Percentiles rank a stretch among this genome's conserved stretches.
Evolutionary conservation across 2,888 invertebrate species (phyloP).

Genomic region (Catonia carolina): DNA sequence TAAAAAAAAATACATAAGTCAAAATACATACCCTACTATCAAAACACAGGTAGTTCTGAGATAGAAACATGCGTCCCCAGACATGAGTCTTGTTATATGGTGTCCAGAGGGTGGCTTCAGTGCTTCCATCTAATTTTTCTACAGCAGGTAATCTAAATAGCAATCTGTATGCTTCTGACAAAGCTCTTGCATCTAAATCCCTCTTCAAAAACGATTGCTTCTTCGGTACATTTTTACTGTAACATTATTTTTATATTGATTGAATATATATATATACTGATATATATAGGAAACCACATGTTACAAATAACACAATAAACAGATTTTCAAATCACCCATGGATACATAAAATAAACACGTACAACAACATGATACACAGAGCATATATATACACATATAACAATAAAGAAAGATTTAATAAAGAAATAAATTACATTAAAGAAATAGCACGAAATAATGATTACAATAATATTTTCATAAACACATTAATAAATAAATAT

Average conservation of each 20-base stretch:
- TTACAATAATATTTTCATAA: too few relatives aligned
- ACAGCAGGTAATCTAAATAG: conserved; percentile 76
- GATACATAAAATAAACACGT: too few relatives aligned
- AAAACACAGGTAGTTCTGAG: conserved; percentile 93
- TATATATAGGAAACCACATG: too few relatives aligned
- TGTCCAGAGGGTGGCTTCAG: conserved; percentile 87
- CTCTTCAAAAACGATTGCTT: conserved; percentile 88
- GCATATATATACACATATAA: too few relatives aligned
- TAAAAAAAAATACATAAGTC: too few relatives aligned
- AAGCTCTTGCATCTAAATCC: conserved; percentile 89
- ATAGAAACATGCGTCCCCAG: conserved; percentile 82
- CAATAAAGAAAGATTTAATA: too few relatives aligned
- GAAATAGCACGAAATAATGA: too few relatives aligned
- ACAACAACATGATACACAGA: too few relatives aligned
- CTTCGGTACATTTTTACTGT: conserved; percentile 77
- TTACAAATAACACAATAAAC: too few relatives aligned
- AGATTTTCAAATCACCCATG: too few relatives aligned
- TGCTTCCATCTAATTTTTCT: conserved; percentile 92
- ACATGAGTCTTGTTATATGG: conserved; percentile 89
- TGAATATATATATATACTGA: neutral
- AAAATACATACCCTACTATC: conserved; percentile 85
- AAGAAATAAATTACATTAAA: too few relatives aligned
- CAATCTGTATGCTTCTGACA: conserved; percentile 84
- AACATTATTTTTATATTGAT: conserved; percentile 31
- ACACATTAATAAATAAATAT: too few relatives aligned